A percentile compares a stretch with the other conserved stretches of the same genome.
phyloP scores from a whole-genome alignment of 1,140 invertebrate genomes.

The Cyrtorhinus lividipennis region DNA sequence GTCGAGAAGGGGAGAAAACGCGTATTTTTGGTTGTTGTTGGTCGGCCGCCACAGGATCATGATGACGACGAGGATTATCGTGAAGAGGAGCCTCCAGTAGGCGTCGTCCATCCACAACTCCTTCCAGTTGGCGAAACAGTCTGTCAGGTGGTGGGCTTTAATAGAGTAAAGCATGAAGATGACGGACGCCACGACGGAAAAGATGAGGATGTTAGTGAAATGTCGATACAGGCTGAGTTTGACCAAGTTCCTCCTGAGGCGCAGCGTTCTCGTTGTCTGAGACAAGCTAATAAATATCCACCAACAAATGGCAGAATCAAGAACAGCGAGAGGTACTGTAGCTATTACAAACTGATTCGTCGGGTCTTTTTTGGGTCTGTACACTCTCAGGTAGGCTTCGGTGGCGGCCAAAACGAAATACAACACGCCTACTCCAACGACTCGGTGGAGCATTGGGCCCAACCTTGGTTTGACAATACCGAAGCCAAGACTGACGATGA shows the following conservation, averaged over 20 bases:
- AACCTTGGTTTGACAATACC: constrained; percentile 87
- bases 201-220: constrained; percentile 85
- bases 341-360: constrained; percentile 53
- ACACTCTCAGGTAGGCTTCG: constrained; percentile 65
- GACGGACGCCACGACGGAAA: constrained; percentile 73
- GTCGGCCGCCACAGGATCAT: constrained; percentile 90
- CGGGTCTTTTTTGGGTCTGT: constrained; percentile 47
- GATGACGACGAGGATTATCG: constrained; percentile 70
- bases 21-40: constrained; percentile 89
- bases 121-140: constrained; percentile 72
- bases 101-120: constrained; percentile 85
- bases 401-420: constrained; percentile 71
- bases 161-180: constrained; percentile 87
- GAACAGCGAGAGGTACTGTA: constrained; percentile 51
- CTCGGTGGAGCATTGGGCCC: constrained; percentile 68
- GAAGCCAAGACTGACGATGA: constrained; percentile 86
- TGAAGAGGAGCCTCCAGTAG: constrained; percentile 88
- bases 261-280: constrained; percentile 72
- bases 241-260: constrained; percentile 68
- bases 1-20: constrained; percentile 81
- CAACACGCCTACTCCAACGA: constrained; percentile 62
- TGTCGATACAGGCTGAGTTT: constrained; percentile 82
- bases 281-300: constrained; percentile 83
- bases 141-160: constrained; percentile 51
- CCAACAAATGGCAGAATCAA: constrained; percentile 58